Conservation (phyloP, 2,113 vertebrate genomes). For the Tyrannus savana region DNA sequence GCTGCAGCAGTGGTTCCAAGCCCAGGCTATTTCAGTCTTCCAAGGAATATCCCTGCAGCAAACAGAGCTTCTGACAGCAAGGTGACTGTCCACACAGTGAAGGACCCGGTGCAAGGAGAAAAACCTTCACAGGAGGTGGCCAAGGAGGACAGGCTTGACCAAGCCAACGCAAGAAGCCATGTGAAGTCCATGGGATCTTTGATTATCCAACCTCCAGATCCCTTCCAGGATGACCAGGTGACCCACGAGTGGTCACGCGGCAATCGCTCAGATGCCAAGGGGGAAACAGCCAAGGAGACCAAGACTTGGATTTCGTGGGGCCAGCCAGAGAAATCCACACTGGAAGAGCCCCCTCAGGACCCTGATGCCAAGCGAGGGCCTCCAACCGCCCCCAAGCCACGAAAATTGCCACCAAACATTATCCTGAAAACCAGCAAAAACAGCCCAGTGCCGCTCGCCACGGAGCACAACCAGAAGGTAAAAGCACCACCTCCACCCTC, state of each 20-base stretch:
- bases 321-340: neutral
- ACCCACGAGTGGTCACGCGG: neutral
- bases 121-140: neutral
- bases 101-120: neutral
- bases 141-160: neutral
- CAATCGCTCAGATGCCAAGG: neutral
- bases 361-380: conserved; percentile 53
- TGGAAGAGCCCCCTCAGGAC: conserved; percentile 40
- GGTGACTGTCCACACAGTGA: accelerated
- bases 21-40: conserved; percentile 44
- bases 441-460: neutral
- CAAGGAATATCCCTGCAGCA: conserved; percentile 14
- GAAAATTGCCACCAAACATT: conserved; percentile 76
- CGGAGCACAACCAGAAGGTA: neutral
- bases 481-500: neutral
- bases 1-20: conserved; percentile 65
- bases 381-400: conserved; percentile 83
- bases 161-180: accelerated
- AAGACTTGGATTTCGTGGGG: neutral
- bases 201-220: conserved; percentile 59
- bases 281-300: neutral
- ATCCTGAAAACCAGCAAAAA: conserved; percentile 78
- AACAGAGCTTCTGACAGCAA: neutral
- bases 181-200: neutral
- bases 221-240: conserved; percentile 47